Evolutionary conservation across 2,888 invertebrate genomes (phyloP).

Genomic region (Sesia bembeciformis): DNA sequence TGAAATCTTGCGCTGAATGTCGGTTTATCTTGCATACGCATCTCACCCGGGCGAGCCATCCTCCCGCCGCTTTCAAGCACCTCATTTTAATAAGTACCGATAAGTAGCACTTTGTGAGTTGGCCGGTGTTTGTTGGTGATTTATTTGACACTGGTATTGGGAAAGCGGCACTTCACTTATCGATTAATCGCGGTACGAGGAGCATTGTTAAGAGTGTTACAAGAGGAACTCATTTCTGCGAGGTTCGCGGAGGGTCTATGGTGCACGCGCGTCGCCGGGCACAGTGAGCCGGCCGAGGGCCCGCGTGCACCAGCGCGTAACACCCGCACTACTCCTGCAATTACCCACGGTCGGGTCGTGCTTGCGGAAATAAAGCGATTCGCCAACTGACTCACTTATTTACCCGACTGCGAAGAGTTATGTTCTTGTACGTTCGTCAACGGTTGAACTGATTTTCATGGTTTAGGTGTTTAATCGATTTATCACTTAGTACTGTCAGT

Average conservation of each 20-base stretch:
- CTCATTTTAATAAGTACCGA: slow-evolving; percentile 58
- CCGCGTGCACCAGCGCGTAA: slow-evolving; percentile 65
- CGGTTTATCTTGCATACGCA: slow-evolving; percentile 45
- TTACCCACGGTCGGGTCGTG: slow-evolving; percentile 61
- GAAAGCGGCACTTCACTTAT: slow-evolving; percentile 60
- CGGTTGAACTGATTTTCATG: too few relatives aligned
- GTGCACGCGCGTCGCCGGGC: slow-evolving; percentile 25
- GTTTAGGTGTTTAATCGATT: too few relatives aligned
- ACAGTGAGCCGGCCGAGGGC: slow-evolving; percentile 48
- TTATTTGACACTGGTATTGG: slow-evolving; percentile 44
- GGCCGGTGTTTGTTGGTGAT: slow-evolving; percentile 36
- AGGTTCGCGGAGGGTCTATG: slow-evolving; percentile 51
- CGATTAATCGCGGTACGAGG: slow-evolving; percentile 57
- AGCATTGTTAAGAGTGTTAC: slow-evolving; percentile 48
- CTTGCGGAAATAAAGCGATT: slow-evolving; percentile 47
- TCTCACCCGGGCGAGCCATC: slow-evolving; percentile 72
- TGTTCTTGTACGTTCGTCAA: too few relatives aligned
- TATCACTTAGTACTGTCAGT: too few relatives aligned
- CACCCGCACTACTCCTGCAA: slow-evolving; percentile 63
- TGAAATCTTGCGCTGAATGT: slow-evolving; percentile 58
- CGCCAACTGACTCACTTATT: slow-evolving; percentile 36
- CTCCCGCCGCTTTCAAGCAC: slow-evolving; percentile 68
- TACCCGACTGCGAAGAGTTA: slow-evolving; percentile 7
- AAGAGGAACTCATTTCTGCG: slow-evolving; percentile 58
- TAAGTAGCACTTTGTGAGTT: slow-evolving; percentile 37